These are phyloP conservation scores for Spatulosminthurus flaviceps DNA, from an alignment of 2,888 invertebrate genomes.

Conservation along the genomic window DNA sequence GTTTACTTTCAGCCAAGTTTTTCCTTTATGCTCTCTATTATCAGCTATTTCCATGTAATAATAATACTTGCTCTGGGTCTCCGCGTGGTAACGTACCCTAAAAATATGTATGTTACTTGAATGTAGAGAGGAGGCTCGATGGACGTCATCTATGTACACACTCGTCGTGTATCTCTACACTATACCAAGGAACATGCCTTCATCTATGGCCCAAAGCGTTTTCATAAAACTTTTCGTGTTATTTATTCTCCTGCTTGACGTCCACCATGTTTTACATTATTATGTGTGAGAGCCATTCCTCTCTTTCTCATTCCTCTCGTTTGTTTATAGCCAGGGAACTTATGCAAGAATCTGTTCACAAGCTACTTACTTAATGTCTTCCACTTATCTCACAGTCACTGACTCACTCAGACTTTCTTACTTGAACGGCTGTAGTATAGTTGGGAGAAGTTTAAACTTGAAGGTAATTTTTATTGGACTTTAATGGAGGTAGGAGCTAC, in stretches of 20 bases:
- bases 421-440: no score
- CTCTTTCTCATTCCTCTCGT: slow-evolving; percentile 1
- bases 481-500: no score
- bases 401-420: no score
- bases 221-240: slow-evolving; percentile 48
- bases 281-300: slow-evolving; percentile 6
- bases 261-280: slow-evolving; percentile 31
- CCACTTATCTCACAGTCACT: no score
- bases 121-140: no score
- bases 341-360: neutral
- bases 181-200: neutral
- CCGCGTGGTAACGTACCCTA: neutral
- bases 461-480: no score
- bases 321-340: neutral
- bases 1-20: slow-evolving; percentile 19
- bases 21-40: slow-evolving; percentile 19
- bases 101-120: no score
- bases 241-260: slow-evolving; percentile 43
- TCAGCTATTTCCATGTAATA: slow-evolving; percentile 33
- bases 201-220: slow-evolving; percentile 6
- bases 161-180: no score
- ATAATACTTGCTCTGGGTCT: neutral
- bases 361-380: neutral
- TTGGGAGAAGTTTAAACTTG: no score
- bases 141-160: no score